phyloP scores from a whole-genome alignment of 35 echinoderm and acorn worm genomes.

The Apostichopus parvimensis region DNA sequence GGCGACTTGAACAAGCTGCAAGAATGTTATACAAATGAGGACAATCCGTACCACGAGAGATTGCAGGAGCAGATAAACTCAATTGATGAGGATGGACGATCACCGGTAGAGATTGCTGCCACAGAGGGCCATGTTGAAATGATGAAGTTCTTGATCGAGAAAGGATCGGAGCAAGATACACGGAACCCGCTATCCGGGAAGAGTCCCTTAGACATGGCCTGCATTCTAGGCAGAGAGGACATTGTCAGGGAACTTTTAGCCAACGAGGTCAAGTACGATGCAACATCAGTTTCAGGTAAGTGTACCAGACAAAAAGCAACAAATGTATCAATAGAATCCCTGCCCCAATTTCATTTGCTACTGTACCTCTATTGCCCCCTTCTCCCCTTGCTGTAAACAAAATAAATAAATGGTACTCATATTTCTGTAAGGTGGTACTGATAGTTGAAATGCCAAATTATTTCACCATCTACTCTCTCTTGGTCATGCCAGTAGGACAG shows the following conservation, averaged over 20 bases:
- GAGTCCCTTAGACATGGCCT: constrained; percentile 89
- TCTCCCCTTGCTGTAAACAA: neutral
- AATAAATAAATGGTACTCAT: no score
- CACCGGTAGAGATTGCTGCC: constrained; percentile 75
- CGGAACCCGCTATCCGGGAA: constrained; percentile 74
- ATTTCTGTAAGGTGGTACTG: no score
- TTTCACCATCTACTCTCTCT: no score
- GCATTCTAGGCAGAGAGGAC: constrained; percentile 83
- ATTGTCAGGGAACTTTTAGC: constrained; percentile 80
- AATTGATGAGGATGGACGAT: constrained; percentile 74
- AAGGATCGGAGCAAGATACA: constrained; percentile 74
- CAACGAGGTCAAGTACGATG: constrained; percentile 65
- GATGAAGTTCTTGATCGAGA: constrained; percentile 82
- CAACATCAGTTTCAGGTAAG: constrained; percentile 49
- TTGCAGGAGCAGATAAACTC: constrained; percentile 83
- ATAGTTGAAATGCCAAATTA: no score
- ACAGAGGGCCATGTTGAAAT: constrained; percentile 74
- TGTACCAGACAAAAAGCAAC: no score
- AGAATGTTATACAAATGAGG: constrained; percentile 89
- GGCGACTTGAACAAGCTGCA: constrained; percentile 73
- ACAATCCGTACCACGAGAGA: constrained; percentile 87
- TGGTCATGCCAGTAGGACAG: no score
- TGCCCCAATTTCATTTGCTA: neutral
- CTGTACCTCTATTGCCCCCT: neutral
- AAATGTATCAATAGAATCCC: neutral